Evolutionary conservation across 2,113 vertebrate genomes (phyloP).

Genomic region (Furnarius figulus): DNA sequence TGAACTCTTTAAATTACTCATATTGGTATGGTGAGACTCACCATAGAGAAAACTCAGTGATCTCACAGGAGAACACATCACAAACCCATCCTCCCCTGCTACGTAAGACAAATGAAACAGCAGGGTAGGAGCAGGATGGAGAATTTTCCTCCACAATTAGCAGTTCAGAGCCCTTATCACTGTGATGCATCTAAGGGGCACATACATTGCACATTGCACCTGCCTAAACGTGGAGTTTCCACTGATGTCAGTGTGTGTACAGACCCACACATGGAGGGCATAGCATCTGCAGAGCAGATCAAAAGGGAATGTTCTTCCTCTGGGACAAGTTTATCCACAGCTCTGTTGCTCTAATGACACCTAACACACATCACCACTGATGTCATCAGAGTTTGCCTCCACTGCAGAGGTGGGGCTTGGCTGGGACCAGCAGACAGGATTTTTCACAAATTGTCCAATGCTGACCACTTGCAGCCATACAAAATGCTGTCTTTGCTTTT

Average conservation of each 20-base stretch:
- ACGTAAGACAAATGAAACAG: background rate
- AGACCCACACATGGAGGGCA: background rate
- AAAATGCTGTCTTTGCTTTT: background rate
- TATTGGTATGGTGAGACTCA: background rate
- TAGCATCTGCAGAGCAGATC: background rate
- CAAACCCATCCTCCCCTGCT: background rate
- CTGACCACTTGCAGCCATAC: background rate
- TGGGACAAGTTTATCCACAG: background rate
- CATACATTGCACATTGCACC: background rate
- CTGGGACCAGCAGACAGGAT: background rate
- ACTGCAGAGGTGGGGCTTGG: background rate
- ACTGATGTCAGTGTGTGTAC: background rate
- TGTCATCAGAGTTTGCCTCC: background rate
- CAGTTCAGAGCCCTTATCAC: background rate
- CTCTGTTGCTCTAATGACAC: background rate
- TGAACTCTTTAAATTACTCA: slow-evolving; percentile 47
- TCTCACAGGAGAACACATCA: background rate
- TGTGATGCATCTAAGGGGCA: background rate
- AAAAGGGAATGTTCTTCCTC: background rate
- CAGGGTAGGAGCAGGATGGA: background rate
- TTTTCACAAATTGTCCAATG: background rate
- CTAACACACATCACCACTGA: background rate
- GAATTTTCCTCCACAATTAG: background rate
- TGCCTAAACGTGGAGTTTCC: background rate
- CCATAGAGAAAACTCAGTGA: background rate